Percentiles rank a stretch among this genome's conserved stretches.
These are phyloP conservation scores for Ichneumoninae sp. DNA, from an alignment of 2,888 invertebrate species.

Conservation along the genomic window DNA sequence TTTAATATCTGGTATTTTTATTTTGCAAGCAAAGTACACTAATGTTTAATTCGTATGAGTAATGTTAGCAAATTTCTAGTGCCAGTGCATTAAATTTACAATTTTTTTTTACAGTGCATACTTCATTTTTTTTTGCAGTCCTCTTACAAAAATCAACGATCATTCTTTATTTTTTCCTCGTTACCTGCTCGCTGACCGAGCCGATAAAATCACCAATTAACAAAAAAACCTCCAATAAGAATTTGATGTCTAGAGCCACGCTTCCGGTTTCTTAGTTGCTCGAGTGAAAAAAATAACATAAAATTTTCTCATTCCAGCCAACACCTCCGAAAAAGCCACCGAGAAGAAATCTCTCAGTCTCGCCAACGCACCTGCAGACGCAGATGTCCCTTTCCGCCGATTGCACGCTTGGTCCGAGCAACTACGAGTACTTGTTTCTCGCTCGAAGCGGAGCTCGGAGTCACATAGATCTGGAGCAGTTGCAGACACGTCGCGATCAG, in stretches of 20 bases:
- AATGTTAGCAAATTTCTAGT: no score
- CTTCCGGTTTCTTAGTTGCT: no score
- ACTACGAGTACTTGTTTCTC: conserved; percentile 88
- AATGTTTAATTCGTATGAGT: no score
- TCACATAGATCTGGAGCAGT: conserved; percentile 90
- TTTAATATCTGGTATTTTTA: no score
- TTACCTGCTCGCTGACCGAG: no score
- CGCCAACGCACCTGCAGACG: conserved; percentile 90
- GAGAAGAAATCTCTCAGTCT: conserved; percentile 93
- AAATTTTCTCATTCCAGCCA: conserved; percentile 86
- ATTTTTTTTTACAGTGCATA: no score
- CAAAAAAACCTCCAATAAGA: no score
- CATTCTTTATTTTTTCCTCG: background rate
- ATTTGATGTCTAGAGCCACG: no score
- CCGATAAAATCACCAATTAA: no score
- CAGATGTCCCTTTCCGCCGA: conserved; percentile 87
- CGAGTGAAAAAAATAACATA: background rate
- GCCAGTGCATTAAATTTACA: no score
- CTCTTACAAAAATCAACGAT: background rate
- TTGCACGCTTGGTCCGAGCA: conserved; percentile 86
- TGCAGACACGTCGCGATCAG: conserved; percentile 84
- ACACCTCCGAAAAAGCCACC: conserved; percentile 96
- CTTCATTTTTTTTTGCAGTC: background rate
- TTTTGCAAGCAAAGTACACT: no score
- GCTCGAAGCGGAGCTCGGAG: conserved; percentile 89